phyloP scores from a whole-genome alignment of 2,888 invertebrate species.

The Uloborus plumipes region DNA sequence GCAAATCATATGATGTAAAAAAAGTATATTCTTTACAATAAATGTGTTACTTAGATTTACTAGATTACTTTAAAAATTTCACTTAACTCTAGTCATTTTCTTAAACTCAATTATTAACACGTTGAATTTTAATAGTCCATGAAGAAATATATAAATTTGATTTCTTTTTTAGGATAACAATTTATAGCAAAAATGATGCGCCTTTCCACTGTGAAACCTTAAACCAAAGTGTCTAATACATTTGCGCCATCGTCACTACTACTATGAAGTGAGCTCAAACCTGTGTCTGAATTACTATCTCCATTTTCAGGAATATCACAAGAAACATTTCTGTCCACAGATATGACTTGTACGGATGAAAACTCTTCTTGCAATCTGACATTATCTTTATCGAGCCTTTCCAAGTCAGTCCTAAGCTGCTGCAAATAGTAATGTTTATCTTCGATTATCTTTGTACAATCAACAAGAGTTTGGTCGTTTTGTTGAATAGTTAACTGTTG shows the following conservation, averaged over 20 bases:
- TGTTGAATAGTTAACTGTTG: slow-evolving; percentile 68
- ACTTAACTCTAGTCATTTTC: too few species aligned
- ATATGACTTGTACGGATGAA: slow-evolving; percentile 42
- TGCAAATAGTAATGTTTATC: slow-evolving; percentile 68
- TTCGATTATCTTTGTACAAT: slow-evolving; percentile 68
- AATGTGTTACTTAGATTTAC: too few species aligned
- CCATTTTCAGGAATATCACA: slow-evolving; percentile 69
- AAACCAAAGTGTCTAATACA: slow-evolving; percentile 72
- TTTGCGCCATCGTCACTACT: slow-evolving; percentile 72
- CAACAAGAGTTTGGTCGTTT: slow-evolving; percentile 69
- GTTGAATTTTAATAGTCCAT: too few species aligned
- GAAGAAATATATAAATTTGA: too few species aligned
- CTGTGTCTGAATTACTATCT: slow-evolving; percentile 74
- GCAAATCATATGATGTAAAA: too few species aligned
- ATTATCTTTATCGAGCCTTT: slow-evolving; percentile 68
- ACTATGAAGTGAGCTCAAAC: slow-evolving; percentile 74
- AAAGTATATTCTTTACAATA: too few species aligned
- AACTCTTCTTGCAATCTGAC: slow-evolving; percentile 64
- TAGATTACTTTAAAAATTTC: too few species aligned
- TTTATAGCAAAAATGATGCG: too few species aligned
- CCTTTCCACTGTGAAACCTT: slow-evolving; percentile 22
- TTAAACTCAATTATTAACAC: too few species aligned
- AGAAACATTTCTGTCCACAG: slow-evolving; percentile 29
- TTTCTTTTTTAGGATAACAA: too few species aligned
- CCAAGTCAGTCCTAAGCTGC: slow-evolving; percentile 68